Evolutionary conservation across 2,888 invertebrate species (phyloP).

Genomic region (Agapetus fuscipes): DNA sequence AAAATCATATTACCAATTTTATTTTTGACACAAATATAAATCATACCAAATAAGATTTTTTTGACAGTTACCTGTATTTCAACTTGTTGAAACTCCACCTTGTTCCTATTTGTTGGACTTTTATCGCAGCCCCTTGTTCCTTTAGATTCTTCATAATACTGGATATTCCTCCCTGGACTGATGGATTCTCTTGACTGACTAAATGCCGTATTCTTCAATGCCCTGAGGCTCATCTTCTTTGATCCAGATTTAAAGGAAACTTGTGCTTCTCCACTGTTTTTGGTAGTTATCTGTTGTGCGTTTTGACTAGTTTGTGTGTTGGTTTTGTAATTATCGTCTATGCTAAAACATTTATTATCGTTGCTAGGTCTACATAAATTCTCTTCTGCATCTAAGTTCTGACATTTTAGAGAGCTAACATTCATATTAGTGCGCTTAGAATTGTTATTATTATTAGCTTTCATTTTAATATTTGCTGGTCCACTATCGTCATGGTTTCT

Average conservation of each 20-base stretch:
- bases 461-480: too few relatives aligned
- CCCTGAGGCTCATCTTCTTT: not conserved
- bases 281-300: too few relatives aligned
- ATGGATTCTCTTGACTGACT: not conserved
- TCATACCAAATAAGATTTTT: too few relatives aligned
- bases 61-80: slow-evolving; percentile 39
- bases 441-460: slow-evolving; percentile 11
- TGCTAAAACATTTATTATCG: not conserved
- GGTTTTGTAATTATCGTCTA: not conserved
- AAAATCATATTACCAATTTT: too few relatives aligned
- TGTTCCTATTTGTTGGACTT: slow-evolving; percentile 17
- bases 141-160: not conserved
- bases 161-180: not conserved
- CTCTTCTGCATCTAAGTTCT: too few relatives aligned
- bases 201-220: not conserved
- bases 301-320: not conserved
- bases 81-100: slow-evolving; percentile 32
- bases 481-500: not conserved
- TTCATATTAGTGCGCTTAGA: slow-evolving; percentile 10
- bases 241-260: not conserved
- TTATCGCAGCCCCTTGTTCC: not conserved
- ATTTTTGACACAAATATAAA: too few relatives aligned
- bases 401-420: too few relatives aligned
- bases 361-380: too few relatives aligned
- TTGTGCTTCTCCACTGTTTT: not conserved